Conservation (phyloP, 2,888 invertebrate species). For the Xylota sylvarum region DNA sequence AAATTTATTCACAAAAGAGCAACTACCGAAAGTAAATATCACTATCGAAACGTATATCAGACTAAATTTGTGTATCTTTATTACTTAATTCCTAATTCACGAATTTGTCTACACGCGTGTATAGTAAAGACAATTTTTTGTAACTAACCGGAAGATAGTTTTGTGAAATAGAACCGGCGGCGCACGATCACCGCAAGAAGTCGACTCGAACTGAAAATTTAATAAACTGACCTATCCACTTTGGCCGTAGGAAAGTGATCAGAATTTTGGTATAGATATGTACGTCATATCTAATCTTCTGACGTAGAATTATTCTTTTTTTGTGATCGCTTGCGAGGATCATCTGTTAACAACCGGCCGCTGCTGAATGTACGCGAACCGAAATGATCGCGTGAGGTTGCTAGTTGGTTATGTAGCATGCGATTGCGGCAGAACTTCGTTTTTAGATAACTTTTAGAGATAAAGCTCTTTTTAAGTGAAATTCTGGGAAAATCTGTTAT, state of each 20-base stretch:
- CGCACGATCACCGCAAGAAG: neutral
- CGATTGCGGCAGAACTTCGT: neutral
- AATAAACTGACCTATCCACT: constrained; percentile 45
- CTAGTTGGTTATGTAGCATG: neutral
- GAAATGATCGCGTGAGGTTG: constrained; percentile 1
- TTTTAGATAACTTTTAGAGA: neutral
- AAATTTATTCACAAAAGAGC: constrained; percentile 25
- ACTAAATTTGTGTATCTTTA: constrained; percentile 14
- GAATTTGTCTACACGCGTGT: neutral
- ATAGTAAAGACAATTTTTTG: neutral
- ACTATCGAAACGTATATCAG: constrained; percentile 5
- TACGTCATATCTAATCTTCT: neutral
- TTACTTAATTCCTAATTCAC: neutral
- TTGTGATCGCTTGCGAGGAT: neutral
- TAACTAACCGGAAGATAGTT: constrained; percentile 9
- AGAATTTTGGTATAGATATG: neutral
- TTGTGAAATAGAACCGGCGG: neutral
- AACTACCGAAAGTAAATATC: constrained; percentile 19
- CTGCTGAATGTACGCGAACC: constrained; percentile 11
- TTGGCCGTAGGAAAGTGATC: neutral
- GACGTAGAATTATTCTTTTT: neutral
- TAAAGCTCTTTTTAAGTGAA: constrained; percentile 15
- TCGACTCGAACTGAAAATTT: constrained; percentile 21
- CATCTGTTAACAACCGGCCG: constrained; percentile 7
- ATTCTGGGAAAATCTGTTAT: neutral